phyloP scores from a whole-genome alignment of 2,797 vertebrate species.

The Notoglanidium macrostoma region DNA sequence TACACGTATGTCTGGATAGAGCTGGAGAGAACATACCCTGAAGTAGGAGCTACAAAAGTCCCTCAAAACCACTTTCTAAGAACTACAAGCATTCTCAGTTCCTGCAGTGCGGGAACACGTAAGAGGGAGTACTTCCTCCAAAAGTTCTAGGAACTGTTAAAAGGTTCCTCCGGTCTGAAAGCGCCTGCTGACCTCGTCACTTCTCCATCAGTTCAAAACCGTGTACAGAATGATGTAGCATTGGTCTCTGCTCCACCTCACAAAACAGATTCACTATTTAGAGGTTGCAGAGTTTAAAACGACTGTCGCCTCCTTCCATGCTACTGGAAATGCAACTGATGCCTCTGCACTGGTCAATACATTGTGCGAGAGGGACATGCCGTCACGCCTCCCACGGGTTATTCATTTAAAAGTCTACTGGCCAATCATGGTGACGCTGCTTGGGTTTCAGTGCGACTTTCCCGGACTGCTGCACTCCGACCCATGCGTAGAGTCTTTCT shows the following conservation, averaged over 20 bases:
- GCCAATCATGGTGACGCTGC: too few relatives aligned
- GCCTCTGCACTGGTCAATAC: not conserved
- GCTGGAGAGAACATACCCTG: too few relatives aligned
- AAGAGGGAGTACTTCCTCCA: too few relatives aligned
- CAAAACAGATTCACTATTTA: not conserved
- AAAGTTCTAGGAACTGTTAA: too few relatives aligned
- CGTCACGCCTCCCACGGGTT: not conserved
- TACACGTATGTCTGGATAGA: too few relatives aligned
- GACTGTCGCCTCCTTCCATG: not conserved
- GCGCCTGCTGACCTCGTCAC: too few relatives aligned
- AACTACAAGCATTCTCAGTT: too few relatives aligned
- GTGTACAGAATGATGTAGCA: not conserved
- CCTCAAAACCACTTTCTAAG: too few relatives aligned
- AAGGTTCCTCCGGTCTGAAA: too few relatives aligned
- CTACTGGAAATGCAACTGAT: not conserved
- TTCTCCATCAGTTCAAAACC: not conserved
- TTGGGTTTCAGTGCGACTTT: not conserved
- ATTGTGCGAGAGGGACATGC: not conserved
- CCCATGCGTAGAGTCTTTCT: not conserved
- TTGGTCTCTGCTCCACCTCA: not conserved
- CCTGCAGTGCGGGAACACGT: too few relatives aligned
- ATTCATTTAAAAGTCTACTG: not conserved
- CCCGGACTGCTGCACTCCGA: too few relatives aligned
- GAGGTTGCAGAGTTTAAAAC: not conserved
- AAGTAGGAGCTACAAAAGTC: too few relatives aligned